Evolutionary conservation across 1,140 invertebrate genomes (phyloP).

Genomic region (Argopecten irradians): DNA sequence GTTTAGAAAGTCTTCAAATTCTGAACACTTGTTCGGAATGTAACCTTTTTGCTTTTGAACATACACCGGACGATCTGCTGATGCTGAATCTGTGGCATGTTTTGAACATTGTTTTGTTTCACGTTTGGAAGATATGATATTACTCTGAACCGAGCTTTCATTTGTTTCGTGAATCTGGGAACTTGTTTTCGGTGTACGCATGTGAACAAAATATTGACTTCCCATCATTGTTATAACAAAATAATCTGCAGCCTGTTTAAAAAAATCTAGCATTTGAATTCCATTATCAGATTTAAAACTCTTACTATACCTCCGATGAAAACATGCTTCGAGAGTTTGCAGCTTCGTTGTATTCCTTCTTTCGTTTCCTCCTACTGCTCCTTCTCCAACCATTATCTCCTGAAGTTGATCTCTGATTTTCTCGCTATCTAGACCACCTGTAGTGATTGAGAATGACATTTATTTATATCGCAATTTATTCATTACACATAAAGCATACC

Average conservation of each 20-base stretch:
- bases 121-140: not conserved
- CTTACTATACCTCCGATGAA: not conserved
- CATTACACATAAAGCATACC: no score
- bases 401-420: no score
- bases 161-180: not conserved
- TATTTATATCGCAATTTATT: no score
- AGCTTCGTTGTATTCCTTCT: no score
- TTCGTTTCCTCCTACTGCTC: no score
- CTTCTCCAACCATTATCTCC: no score
- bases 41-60: not conserved
- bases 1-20: constrained; percentile 25
- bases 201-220: not conserved
- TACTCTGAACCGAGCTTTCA: no score
- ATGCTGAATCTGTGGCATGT: not conserved
- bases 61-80: not conserved
- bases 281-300: not conserved
- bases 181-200: not conserved
- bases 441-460: no score
- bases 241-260: not conserved
- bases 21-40: not conserved
- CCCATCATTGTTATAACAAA: not conserved
- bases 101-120: not conserved
- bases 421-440: no score
- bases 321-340: no score
- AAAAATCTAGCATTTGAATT: not conserved